Evolutionary conservation across 2,797 vertebrate species (phyloP).

Genomic region (Anolis apletophallus): DNA sequence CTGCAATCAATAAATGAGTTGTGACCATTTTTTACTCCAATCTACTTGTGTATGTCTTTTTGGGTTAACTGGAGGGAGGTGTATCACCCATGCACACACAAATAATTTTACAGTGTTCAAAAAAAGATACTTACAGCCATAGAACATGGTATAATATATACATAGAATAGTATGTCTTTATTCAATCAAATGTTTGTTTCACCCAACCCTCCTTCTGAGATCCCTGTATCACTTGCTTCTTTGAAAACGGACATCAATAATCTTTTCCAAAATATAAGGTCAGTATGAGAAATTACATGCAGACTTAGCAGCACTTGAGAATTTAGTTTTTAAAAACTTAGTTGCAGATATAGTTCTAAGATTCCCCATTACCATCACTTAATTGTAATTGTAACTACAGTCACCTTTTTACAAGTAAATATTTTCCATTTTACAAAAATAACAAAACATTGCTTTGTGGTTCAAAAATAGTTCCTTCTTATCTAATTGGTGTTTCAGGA

Average conservation of each 20-base stretch:
- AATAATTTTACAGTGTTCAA: background rate
- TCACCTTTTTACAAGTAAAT: too few species aligned
- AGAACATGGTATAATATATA: background rate
- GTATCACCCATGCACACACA: too few species aligned
- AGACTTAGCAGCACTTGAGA: background rate
- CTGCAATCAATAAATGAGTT: too few species aligned
- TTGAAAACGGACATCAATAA: background rate
- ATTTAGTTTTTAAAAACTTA: background rate
- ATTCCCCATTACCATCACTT: background rate
- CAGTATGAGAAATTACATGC: background rate
- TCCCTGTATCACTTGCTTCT: background rate
- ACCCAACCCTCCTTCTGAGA: background rate
- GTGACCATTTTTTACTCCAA: too few species aligned
- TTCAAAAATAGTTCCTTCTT: too few species aligned
- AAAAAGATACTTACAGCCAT: background rate
- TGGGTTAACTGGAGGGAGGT: too few species aligned
- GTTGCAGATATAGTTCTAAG: background rate
- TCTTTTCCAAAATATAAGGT: background rate
- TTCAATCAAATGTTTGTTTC: background rate
- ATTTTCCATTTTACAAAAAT: too few species aligned
- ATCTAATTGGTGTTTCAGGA: too few species aligned
- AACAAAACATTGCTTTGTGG: too few species aligned
- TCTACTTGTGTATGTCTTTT: too few species aligned
- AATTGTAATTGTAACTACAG: background rate
- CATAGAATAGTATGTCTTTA: background rate